Conservation (phyloP, 64 coral and sea anemone genomes). For the Orbicella faveolata region DNA sequence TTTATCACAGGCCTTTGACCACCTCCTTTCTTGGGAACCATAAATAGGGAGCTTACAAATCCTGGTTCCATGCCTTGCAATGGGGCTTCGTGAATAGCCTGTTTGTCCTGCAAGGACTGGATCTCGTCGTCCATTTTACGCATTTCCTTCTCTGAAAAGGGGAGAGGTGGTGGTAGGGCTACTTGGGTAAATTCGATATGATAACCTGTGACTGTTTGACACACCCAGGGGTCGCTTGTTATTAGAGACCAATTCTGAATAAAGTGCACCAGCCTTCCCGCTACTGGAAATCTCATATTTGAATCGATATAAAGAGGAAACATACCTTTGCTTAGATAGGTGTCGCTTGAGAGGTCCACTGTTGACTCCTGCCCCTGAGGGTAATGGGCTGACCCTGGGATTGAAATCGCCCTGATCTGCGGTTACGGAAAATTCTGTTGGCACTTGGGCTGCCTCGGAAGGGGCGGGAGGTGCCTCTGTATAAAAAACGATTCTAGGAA, state of each 20-base stretch:
- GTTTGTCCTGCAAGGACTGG: no score
- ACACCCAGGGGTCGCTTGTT: neutral
- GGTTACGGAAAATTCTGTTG: slow-evolving; percentile 5
- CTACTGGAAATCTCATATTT: neutral
- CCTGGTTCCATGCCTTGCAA: no score
- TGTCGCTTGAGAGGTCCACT: slow-evolving; percentile 3
- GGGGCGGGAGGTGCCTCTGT: no score
- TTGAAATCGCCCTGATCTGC: neutral
- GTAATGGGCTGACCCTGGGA: neutral
- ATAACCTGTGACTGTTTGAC: neutral
- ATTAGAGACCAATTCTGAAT: slow-evolving; percentile 1
- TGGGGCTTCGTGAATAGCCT: no score
- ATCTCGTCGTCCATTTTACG: no score
- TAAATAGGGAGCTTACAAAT: no score
- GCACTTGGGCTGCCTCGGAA: neutral
- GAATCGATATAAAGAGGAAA: neutral
- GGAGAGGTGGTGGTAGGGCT: no score
- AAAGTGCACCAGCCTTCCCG: neutral
- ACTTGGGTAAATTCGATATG: no score
- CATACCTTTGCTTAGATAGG: neutral
- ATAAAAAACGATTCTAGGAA: neutral
- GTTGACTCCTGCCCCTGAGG: neutral
- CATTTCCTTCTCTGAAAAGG: no score
- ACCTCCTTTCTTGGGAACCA: neutral
- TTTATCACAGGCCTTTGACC: neutral